These are phyloP conservation scores for Ectropis crepuscularia DNA, from an alignment of 2,888 invertebrate genomes.

Conservation along the genomic window DNA sequence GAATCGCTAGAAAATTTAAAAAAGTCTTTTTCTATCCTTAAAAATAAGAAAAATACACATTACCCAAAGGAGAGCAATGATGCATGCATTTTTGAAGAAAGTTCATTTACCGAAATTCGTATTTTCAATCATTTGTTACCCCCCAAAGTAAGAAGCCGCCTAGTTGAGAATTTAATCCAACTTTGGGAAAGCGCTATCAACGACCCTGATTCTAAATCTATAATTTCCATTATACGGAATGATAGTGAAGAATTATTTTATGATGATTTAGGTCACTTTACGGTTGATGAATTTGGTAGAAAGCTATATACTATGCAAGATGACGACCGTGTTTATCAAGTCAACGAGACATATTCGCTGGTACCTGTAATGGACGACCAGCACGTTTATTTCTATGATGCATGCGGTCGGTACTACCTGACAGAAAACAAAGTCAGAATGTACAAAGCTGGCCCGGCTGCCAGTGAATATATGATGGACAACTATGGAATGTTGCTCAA, in stretches of 20 bases:
- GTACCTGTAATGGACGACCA: slow-evolving; percentile 48
- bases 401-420: slow-evolving; percentile 54
- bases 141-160: slow-evolving; percentile 45
- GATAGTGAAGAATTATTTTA: slow-evolving; percentile 46
- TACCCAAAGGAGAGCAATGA: slow-evolving; percentile 8
- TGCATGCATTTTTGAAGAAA: slow-evolving; percentile 3
- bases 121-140: slow-evolving; percentile 57
- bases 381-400: slow-evolving; percentile 53
- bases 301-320: slow-evolving; percentile 46
- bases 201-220: slow-evolving; percentile 39
- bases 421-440: slow-evolving; percentile 39
- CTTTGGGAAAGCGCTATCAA: slow-evolving; percentile 49
- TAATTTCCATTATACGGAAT: slow-evolving; percentile 52
- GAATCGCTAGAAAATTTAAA: slow-evolving; percentile 51
- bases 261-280: slow-evolving; percentile 49
- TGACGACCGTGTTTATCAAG: slow-evolving; percentile 46
- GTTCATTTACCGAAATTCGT: slow-evolving; percentile 18
- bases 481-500: slow-evolving; percentile 45
- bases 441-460: slow-evolving; percentile 45
- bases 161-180: slow-evolving; percentile 48
- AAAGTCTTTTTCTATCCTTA: slow-evolving; percentile 42
- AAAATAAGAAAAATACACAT: slow-evolving; percentile 24
- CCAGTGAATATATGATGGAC: slow-evolving; percentile 50
- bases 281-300: slow-evolving; percentile 51
- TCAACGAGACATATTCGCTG: slow-evolving; percentile 46